phyloP scores from a whole-genome alignment of 2,113 vertebrate genomes.

The Microcebus murinus region DNA sequence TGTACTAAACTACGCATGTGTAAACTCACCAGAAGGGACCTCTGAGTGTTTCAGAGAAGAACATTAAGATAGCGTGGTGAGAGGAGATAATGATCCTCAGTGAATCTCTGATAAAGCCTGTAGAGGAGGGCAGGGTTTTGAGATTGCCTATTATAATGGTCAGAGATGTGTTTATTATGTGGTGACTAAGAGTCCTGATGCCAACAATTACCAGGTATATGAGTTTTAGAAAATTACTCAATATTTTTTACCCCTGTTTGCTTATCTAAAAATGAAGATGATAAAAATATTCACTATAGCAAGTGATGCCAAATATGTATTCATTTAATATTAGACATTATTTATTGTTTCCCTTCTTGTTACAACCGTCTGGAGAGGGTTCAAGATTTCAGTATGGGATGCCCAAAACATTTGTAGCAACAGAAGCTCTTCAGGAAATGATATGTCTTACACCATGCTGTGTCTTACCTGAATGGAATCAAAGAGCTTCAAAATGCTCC shows the following conservation, averaged over 20 bases:
- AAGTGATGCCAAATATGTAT: neutral
- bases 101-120: neutral
- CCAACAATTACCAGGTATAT: neutral
- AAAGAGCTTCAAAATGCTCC: neutral
- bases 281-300: neutral
- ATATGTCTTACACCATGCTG: rapidly evolving
- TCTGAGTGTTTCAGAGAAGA: neutral
- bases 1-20: neutral
- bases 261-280: neutral
- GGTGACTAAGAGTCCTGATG: neutral
- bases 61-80: neutral
- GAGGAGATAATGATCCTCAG: neutral
- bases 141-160: neutral
- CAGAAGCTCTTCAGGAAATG: neutral
- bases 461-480: neutral
- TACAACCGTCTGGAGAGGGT: neutral
- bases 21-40: neutral
- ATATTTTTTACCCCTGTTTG: neutral
- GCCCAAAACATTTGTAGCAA: neutral
- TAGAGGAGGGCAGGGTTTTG: neutral
- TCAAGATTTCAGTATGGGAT: neutral
- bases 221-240: neutral
- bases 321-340: neutral
- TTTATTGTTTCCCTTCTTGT: neutral
- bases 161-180: neutral